Conservation (phyloP, 64 coral and sea anemone genomes). For the Pachyseris speciosa region DNA sequence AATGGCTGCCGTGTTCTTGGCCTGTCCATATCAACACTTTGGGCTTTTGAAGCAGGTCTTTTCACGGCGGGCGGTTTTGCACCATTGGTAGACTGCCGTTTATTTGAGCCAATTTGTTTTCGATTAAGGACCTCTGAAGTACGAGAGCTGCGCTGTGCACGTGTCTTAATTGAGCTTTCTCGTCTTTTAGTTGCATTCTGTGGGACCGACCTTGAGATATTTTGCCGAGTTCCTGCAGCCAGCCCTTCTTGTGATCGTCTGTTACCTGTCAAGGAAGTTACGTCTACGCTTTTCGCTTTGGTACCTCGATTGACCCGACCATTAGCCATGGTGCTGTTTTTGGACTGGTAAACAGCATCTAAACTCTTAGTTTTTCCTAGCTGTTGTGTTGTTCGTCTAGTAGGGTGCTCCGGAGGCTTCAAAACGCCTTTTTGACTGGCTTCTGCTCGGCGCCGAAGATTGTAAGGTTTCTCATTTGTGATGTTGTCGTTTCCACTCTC, state of each 20-base stretch:
- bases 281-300: constrained; percentile 5
- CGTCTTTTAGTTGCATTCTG: background rate
- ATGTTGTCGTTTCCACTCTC: background rate
- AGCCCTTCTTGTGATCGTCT: background rate
- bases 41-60: background rate
- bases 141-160: background rate
- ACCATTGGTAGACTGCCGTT: background rate
- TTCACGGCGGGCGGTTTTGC: background rate
- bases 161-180: background rate
- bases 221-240: background rate
- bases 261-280: background rate
- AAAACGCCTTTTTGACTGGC: background rate
- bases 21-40: constrained; percentile 1
- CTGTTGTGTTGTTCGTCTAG: background rate
- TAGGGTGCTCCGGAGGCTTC: background rate
- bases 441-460: background rate
- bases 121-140: background rate
- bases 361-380: constrained; percentile 2
- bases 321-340: background rate
- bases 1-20: background rate
- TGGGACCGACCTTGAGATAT: background rate
- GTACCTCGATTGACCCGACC: background rate
- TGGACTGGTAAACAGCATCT: background rate
- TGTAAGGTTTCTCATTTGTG: background rate
- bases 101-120: background rate